Percentiles rank a stretch among this genome's conserved stretches.
Evolutionary conservation across 2,113 vertebrate genomes (phyloP).

Genomic region (Sinocyclocheilus anophthalmus): DNA sequence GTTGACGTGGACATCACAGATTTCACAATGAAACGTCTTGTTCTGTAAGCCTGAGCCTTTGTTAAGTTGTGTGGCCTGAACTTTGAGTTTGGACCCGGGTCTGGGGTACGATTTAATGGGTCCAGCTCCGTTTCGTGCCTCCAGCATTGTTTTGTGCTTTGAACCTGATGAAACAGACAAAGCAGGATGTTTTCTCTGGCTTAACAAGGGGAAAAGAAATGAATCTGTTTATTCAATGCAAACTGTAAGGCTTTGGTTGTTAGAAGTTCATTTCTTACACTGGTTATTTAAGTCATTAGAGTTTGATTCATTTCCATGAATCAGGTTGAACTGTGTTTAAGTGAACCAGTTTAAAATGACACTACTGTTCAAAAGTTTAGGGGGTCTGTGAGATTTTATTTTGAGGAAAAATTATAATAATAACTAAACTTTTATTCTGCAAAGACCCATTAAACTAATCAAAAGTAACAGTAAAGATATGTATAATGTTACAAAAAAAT

Average conservation of each 20-base stretch:
- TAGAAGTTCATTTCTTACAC: background rate
- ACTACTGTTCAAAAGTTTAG: background rate
- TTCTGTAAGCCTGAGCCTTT: constrained; percentile 96
- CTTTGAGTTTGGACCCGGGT: constrained; percentile 88
- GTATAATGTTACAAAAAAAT: background rate
- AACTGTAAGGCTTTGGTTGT: background rate
- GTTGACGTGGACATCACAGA: constrained; percentile 96
- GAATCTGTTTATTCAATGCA: background rate
- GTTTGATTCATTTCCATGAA: background rate
- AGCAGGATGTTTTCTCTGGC: background rate
- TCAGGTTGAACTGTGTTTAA: background rate
- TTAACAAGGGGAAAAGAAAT: background rate
- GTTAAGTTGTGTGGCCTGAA: constrained; percentile 70
- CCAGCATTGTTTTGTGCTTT: constrained; percentile 98
- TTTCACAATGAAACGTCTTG: constrained; percentile 98
- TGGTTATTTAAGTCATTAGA: background rate
- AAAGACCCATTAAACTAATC: too few relatives aligned
- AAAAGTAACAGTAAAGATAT: background rate
- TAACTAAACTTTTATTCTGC: background rate
- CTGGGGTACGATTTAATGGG: constrained; percentile 95
- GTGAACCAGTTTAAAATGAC: background rate
- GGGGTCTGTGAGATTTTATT: background rate
- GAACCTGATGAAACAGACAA: constrained; percentile 76
- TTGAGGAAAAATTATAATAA: background rate
- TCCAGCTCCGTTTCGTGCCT: constrained; percentile 92